Base-by-base conservation (phyloP, 2,113 vertebrate genomes). In the Dascyllus trimaculatus region DNA sequence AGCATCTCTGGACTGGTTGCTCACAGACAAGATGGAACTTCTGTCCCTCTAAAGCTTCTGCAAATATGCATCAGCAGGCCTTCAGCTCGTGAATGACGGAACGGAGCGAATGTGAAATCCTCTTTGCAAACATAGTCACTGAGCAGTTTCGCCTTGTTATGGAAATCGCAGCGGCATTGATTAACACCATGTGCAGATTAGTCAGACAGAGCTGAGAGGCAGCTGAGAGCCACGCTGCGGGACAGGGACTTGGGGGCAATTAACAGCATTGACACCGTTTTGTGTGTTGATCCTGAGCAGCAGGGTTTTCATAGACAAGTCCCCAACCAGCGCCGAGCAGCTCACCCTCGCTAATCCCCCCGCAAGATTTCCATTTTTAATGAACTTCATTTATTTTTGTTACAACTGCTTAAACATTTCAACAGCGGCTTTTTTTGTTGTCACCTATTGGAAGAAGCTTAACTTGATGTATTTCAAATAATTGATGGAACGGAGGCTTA, bases 311-410 rank as follows among this genome's bases (percentile, higher is more conserved):
- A 82, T 43, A n/a, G 71, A 75, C 53, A 67, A 51, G 43, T 67
- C 75, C 73, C 65, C n/a, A n/a, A 66, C 43, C 68, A 75, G 68
- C 8, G 24, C 45, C 51, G 56, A 75, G 64, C 57, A 19, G 54
- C 73, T 77, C 67, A 68, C 57, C 25, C 71, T 78, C 51, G 14
- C 80, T 81, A 89, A 89, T 88, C 81, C 80, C n/a, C 17, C 63
- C 2, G 60, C 67, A 54, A 73, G 76, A 88, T 90, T 85, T 82
- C 63, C 82, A 88, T 90, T 85, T 90, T 87, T 87, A 87, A 90
- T 88, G 49, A 85, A 85, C 59, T 74, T 83, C 54, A 84, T 88
- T 79, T 75, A 81, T 77, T 87, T 88, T 83, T 78, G 75, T 82
- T 85, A 56, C 51, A 68, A 75, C 58, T 0, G 11, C 32, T 87